Evolutionary conservation across 1,140 invertebrate genomes (phyloP), one percentile per base, ranked within the genome.

Genomic region (Drosophila baimaii): DNA sequence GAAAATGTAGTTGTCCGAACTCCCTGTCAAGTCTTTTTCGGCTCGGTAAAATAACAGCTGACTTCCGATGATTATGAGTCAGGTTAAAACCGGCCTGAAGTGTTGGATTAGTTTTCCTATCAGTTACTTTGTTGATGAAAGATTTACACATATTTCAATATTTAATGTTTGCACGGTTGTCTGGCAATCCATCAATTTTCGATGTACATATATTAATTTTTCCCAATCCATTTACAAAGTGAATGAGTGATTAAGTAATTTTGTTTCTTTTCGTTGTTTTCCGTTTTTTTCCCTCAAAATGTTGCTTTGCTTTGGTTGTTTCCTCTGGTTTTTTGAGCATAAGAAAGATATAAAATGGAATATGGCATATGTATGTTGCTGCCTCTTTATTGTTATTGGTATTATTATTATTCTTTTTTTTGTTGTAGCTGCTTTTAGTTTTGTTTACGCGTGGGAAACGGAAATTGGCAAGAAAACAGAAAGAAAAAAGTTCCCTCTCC

Each of bases 361-460:
- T 64, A 41, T 55, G 70, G 35, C 54, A 61, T 73, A 68, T 70
- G 31, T 65, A 58, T 72, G 66, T 65, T 58, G 52, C 47, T 44
- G 37, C 37, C 62, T 63, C 29, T 58, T 77, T 66, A 65, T 77
- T 72, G 65, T 78, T 78, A 73, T 68, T 65, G 37, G 73, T 57
- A 57, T 79, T 71, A 65, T 66, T 66, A 78, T 59, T 41, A 25
- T 39, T 19, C n/a, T 33, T 19, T 5, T 23, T 49, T 15, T 27
- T 47, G 46, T 31, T 51, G 35, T 15, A 7, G 49, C 27, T 2
- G 29, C 7, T 33, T 33, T 52, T 49, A 33, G 57, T 64, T 77
- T 82, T 77, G 79, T 81, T 82, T 78, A 74, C 47, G 74, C 79
- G 80, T 82, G 80, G 75, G 80, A 82, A 82, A 82, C 75, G 80